These are phyloP conservation scores for Tychaedon coryphoeus DNA, from an alignment of 2,113 vertebrate genomes.

Conservation along the genomic window DNA sequence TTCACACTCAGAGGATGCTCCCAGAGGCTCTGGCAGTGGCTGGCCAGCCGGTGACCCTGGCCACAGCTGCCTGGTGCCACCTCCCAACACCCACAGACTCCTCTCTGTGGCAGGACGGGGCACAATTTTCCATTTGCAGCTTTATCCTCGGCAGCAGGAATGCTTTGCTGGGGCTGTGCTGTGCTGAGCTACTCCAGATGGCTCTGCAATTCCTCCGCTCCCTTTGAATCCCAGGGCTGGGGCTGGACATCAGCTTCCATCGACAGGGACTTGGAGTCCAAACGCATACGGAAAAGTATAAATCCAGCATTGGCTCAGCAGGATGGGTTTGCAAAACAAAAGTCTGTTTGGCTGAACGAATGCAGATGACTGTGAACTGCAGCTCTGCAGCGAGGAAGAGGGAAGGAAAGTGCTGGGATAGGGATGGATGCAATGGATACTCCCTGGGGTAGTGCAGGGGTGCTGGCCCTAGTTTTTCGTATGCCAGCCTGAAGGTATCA, in stretches of 20 bases:
- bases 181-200: slow-evolving; percentile 58
- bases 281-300: slow-evolving; percentile 6
- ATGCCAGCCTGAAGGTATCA: not conserved
- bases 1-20: not conserved
- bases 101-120: not conserved
- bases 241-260: slow-evolving; percentile 39
- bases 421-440: not conserved
- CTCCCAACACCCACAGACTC: not conserved
- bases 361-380: slow-evolving; percentile 4
- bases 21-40: not conserved
- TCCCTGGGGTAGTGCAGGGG: not conserved
- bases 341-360: not conserved
- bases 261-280: slow-evolving; percentile 41
- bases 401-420: not conserved
- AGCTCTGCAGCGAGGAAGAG: not conserved
- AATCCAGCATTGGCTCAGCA: not conserved
- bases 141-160: not conserved
- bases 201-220: not conserved
- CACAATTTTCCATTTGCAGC: not conserved
- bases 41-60: not conserved
- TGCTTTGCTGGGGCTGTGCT: not conserved
- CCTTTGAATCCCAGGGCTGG: not conserved
- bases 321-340: slow-evolving; percentile 12
- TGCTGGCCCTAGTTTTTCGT: not conserved
- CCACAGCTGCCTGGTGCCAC: rapidly evolving